These are phyloP conservation scores for Carposina sasakii DNA, from an alignment of 1,140 invertebrate species.

Conservation along the genomic window DNA sequence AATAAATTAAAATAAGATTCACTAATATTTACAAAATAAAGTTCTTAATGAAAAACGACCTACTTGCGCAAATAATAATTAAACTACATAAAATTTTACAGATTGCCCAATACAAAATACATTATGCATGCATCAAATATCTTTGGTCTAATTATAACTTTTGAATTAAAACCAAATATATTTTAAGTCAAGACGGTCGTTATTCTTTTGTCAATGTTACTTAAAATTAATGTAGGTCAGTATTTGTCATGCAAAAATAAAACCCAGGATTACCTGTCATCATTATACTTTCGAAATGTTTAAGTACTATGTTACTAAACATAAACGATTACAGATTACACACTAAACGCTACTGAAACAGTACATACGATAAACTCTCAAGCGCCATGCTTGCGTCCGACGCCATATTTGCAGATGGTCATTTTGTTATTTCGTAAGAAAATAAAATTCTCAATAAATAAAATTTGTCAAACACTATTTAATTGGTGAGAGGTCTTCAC, in stretches of 20 bases:
- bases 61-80: no score
- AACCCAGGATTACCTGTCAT: no score
- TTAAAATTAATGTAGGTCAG: slow-evolving; percentile 6
- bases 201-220: slow-evolving; percentile 13
- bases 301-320: no score
- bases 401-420: slow-evolving; percentile 71
- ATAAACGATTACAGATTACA: no score
- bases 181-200: slow-evolving; percentile 11
- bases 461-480: slow-evolving; percentile 69
- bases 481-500: slow-evolving; percentile 63
- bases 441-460: slow-evolving; percentile 73
- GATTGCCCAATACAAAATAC: no score
- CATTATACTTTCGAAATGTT: no score
- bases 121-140: no score
- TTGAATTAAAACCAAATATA: no score
- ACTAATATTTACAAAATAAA: slow-evolving; percentile 32
- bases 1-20: slow-evolving; percentile 35
- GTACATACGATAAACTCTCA: no score
- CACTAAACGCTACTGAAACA: no score
- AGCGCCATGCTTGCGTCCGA: slow-evolving; percentile 28
- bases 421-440: slow-evolving; percentile 64
- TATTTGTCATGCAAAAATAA: slow-evolving; percentile 10
- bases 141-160: no score
- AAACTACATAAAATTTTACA: no score
- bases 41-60: slow-evolving; percentile 2